Evolutionary conservation across 30 jellyfish, hydroid and myxozoan genomes (phyloP), one percentile per base, ranked within the genome.

Genomic region (Cassiopea andromeda): DNA sequence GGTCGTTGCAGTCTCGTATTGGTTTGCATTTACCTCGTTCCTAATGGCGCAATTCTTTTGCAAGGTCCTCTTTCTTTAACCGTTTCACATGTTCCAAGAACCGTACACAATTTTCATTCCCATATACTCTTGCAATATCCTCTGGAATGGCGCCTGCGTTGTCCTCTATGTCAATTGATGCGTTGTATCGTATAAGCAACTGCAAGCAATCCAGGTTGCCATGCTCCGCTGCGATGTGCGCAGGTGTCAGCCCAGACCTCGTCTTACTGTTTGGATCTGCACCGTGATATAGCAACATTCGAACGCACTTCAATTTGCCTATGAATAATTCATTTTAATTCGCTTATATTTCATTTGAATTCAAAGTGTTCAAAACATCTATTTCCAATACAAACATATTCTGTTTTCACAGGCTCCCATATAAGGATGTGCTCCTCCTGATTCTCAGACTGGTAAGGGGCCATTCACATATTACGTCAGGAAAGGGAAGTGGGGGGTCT

Each of bases 191-290:
- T 60, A 77, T n/a, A 7, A 87, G 85, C 61, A 66, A 69, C 49
- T 77, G 75, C 80, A 87, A 78, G 85, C 88, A 75, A 46, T 77
- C 80, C 48, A 68, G 19, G 71, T 77, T 75, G 69, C 89, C 94
- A n/a, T 5, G 60, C 50, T 87, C 94, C 46, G 94, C 94, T 16
- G 94, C 94, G 48, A 76, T 44, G 79, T 87, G 94, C 44, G 89
- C 94, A 47, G 94, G 90, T 67, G 94, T 87, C 85, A 67, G n/a
- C 17, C 94, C 94, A 19, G 85, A 87, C 44, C 64, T 77, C 9
- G 94, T 87, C 67, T 76, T 87, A 6, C 84, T 76, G 58, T 58
- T 59, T 10, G 89, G 78, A 47, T 87, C 94, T 8, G 90, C 94
- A 44, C 94, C 94, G 58, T 69, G 75, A 14, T 4, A 57, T 27